Evolutionary conservation across 2,797 vertebrate genomes (phyloP), one percentile per base, ranked within the genome.

Genomic region (Sebastes alutus): DNA sequence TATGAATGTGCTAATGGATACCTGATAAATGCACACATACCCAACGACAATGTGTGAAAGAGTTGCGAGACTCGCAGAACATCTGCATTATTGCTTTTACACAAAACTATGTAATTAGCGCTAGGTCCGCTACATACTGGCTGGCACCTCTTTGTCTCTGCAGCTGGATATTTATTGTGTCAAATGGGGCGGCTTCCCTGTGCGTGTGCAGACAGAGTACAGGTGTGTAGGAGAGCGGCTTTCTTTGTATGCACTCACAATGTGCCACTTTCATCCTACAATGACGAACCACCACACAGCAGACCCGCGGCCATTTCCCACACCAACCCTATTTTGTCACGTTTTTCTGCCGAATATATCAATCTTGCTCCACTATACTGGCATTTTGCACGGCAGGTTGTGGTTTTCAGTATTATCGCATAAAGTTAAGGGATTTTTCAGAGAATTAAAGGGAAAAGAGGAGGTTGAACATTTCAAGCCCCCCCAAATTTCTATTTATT

Each of bases 111-210:
- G 68, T 75, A 75, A 87, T 84, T 77, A 52, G 46, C 5, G 55
- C 55, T 22, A 13, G 22, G 33, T 23, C 14, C 1, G 16, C 25
- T 27, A 7, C 74, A 63, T 65, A 13, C 46, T 70, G 66, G 46
- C 84, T 82, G 67, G 72, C 82, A 87, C 76, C 73, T 80, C 67
- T 75, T 81, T 70, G 72, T 89, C 70, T 84, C 81, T 84, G 84
- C 84, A 88, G 77, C 87, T 89, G 91, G 72, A 76, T 82, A 42
- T 88, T 82, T 81, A 80, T 89, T 82, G 74, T 81, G 62, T 81
- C 32, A 46, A 68, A 86, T 46, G 52, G 58, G 33, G 38, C 25
- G 4, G 58, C 30, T 29, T 66, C 64, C 61, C 16, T 35, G 38
- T 71, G 69, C 4, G 2, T 79, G 70, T 80, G 55, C 71, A 77